Conservation (phyloP, 2,888 invertebrate genomes). For the Apotomis capreana region DNA sequence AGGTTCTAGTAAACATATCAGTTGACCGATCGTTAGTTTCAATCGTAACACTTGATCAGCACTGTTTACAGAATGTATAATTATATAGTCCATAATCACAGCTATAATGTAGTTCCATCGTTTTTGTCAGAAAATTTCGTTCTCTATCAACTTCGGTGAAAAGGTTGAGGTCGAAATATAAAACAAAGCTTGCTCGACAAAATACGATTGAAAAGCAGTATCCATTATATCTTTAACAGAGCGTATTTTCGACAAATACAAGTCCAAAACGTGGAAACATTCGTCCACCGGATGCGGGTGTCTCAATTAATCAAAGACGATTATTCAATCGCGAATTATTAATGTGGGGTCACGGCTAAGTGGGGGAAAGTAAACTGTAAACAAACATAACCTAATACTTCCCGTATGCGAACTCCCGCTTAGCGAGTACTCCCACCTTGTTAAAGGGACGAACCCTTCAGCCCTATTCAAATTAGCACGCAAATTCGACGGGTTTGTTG, state of each 20-base stretch:
- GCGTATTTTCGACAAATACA: neutral
- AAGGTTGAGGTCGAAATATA: too few species aligned
- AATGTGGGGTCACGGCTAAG: constrained; percentile 37
- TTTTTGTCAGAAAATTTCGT: too few species aligned
- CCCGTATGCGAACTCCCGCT: constrained; percentile 13
- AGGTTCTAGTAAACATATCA: too few species aligned
- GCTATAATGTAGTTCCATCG: too few species aligned
- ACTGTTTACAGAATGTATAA: too few species aligned
- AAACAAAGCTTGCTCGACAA: too few species aligned
- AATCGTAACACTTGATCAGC: too few species aligned
- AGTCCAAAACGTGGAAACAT: constrained; percentile 20
- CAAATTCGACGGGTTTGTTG: constrained; percentile 57
- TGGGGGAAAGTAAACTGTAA: constrained; percentile 35
- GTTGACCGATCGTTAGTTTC: too few species aligned
- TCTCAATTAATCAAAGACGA: constrained; percentile 34
- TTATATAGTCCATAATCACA: too few species aligned
- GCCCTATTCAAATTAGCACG: constrained; percentile 71
- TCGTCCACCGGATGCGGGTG: constrained; percentile 33
- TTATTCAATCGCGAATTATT: constrained; percentile 41
- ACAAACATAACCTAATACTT: constrained; percentile 33
- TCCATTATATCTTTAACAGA: too few species aligned
- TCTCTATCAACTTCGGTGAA: too few species aligned
- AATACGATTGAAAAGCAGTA: too few species aligned
- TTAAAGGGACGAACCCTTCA: constrained; percentile 55
- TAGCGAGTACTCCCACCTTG: constrained; percentile 15